A percentile compares a stretch with the other conserved stretches of the same genome.
phyloP scores from a whole-genome alignment of 2,888 invertebrate species.

The Troglohyphantes excavatus region DNA sequence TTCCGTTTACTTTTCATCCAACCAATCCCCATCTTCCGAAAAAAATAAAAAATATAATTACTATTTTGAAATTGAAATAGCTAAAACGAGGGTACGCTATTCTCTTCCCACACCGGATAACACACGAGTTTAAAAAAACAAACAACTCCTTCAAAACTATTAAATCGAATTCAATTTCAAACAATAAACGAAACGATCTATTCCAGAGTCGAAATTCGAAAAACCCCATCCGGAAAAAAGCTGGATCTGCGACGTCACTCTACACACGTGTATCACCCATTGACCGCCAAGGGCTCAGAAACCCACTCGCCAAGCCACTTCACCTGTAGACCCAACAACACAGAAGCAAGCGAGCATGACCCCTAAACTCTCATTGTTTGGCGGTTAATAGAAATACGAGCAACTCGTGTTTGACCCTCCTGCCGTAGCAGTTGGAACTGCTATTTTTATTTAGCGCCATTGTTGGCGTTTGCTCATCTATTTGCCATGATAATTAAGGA shows the following conservation, averaged over 20 bases:
- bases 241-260: background rate
- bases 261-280: constrained; percentile 76
- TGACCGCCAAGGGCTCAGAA: constrained; percentile 68
- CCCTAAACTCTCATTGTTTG: constrained; percentile 63
- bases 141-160: background rate
- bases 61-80: background rate
- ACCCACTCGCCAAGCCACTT: constrained; percentile 73
- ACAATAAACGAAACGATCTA: background rate
- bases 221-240: background rate
- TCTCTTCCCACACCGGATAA: background rate
- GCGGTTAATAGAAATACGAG: constrained; percentile 52
- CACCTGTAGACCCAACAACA: constrained; percentile 74
- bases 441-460: constrained; percentile 42
- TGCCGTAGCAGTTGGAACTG: constrained; percentile 22
- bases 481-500: constrained; percentile 10
- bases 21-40: background rate
- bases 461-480: background rate
- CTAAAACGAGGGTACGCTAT: background rate
- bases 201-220: background rate
- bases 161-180: background rate
- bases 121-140: background rate
- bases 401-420: constrained; percentile 64
- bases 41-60: background rate
- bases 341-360: constrained; percentile 62
- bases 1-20: background rate